These are phyloP conservation scores for Zaprionus kolodkinae DNA, from an alignment of 1,140 invertebrate genomes.

Conservation along the genomic window DNA sequence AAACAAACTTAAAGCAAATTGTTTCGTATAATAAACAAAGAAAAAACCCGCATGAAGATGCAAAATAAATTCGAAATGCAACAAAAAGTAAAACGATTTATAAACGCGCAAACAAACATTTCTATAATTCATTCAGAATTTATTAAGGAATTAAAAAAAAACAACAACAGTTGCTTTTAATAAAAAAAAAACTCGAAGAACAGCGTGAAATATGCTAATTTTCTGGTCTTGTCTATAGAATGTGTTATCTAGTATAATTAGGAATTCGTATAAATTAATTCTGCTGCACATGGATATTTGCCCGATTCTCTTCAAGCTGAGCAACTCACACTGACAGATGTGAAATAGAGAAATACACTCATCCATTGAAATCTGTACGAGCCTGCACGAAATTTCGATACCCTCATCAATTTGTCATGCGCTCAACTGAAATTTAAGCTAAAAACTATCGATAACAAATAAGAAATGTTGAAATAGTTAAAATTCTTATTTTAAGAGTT, in stretches of 20 bases:
- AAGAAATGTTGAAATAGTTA: too few species aligned
- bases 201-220: slow-evolving; percentile 3
- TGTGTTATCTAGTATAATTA: slow-evolving; percentile 2
- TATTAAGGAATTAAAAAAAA: slow-evolving; percentile 2
- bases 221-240: slow-evolving; percentile 11
- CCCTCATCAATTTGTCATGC: neutral
- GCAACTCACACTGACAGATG: neutral
- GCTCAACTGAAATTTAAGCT: neutral
- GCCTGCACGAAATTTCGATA: neutral
- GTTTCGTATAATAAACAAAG: slow-evolving; percentile 30
- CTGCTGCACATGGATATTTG: neutral
- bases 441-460: neutral
- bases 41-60: slow-evolving; percentile 10
- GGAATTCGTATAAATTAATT: slow-evolving; percentile 17
- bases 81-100: slow-evolving; percentile 69
- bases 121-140: neutral
- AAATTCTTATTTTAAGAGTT: too few species aligned
- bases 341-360: neutral
- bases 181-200: neutral
- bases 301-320: neutral
- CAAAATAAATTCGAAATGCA: slow-evolving; percentile 65
- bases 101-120: slow-evolving; percentile 24
- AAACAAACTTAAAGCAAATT: slow-evolving; percentile 17
- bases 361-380: neutral
- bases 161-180: slow-evolving; percentile 16